Evolutionary conservation across 2,797 vertebrate genomes (phyloP).

Genomic region (Aphelocoma californica): DNA sequence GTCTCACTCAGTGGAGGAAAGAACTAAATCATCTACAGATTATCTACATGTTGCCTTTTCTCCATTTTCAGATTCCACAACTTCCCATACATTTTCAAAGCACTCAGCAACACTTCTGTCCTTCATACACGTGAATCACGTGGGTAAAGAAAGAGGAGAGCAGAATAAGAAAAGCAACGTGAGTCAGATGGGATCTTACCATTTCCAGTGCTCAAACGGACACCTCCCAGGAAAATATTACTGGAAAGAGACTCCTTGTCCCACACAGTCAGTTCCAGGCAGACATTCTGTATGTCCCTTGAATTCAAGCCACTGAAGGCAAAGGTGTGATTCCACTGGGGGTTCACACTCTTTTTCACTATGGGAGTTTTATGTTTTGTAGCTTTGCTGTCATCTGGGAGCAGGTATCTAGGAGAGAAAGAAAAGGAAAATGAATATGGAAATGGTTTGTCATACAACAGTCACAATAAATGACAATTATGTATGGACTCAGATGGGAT

Average conservation of each 20-base stretch:
- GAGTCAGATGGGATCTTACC: constrained; percentile 72
- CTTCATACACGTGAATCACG: fast-evolving
- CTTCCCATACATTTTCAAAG: neutral
- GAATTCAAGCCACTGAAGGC: constrained; percentile 88
- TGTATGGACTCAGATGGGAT: neutral
- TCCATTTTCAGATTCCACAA: neutral
- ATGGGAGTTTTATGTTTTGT: constrained; percentile 97
- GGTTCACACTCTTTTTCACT: constrained; percentile 89
- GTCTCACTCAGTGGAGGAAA: neutral
- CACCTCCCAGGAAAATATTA: constrained; percentile 94
- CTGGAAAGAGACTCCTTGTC: constrained; percentile 95
- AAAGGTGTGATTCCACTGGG: constrained; percentile 96
- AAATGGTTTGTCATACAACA: neutral
- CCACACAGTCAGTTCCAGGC: constrained; percentile 95
- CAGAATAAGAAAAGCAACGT: neutral
- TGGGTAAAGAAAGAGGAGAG: neutral
- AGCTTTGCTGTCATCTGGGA: constrained; percentile 92
- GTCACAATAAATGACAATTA: neutral
- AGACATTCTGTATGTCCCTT: constrained; percentile 87
- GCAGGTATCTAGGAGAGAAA: constrained; percentile 82
- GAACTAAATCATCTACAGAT: neutral
- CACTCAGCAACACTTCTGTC: neutral
- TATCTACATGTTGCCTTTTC: neutral
- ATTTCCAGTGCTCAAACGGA: constrained; percentile 88
- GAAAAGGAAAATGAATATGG: neutral